These are phyloP conservation scores for Rhagonycha lutea DNA, from an alignment of 2,888 invertebrate genomes.

Conservation along the genomic window DNA sequence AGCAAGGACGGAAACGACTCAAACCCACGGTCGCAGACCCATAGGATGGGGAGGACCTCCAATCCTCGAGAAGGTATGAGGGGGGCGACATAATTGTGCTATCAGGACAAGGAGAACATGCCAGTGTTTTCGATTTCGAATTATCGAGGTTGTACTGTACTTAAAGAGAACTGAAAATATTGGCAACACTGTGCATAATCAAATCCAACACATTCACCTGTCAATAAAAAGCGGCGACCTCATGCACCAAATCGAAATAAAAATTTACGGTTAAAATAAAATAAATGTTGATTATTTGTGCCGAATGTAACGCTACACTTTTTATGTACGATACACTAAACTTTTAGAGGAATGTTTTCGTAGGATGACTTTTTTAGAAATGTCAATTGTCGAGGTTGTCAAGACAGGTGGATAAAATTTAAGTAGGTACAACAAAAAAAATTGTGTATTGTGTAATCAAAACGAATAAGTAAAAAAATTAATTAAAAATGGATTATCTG, in stretches of 20 bases:
- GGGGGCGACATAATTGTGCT: too few species aligned
- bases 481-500: slow-evolving; percentile 71
- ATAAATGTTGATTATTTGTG: not conserved
- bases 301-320: not conserved
- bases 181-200: not conserved
- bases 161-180: not conserved
- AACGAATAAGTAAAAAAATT: not conserved
- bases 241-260: not conserved
- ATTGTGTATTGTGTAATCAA: slow-evolving; percentile 1
- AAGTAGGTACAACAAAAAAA: not conserved
- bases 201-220: not conserved
- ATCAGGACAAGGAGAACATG: too few species aligned
- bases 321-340: not conserved
- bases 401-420: not conserved
- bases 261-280: not conserved
- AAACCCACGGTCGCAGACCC: too few species aligned
- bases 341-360: not conserved
- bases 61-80: too few species aligned
- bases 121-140: too few species aligned
- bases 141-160: too few species aligned
- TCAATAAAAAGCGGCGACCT: not conserved
- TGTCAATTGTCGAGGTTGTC: not conserved
- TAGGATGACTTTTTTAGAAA: not conserved
- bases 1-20: too few species aligned
- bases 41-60: too few species aligned